Base-by-base conservation (phyloP, 2,888 invertebrate species). In the Podotricha telesiphe region DNA sequence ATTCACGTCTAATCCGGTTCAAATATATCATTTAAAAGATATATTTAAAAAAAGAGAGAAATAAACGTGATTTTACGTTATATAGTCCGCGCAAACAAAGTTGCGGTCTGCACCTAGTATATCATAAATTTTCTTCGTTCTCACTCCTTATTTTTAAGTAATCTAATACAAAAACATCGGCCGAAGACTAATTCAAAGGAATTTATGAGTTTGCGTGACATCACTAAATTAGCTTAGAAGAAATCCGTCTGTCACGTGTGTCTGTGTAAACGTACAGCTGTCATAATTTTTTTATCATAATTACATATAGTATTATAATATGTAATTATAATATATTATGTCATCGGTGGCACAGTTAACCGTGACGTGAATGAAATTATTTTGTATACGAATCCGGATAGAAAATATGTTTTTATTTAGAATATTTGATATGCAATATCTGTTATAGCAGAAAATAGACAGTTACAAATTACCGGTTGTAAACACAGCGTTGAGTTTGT, bases 121-220 rank as follows among this genome's bases (percentile, higher is more conserved):
- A 55, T 34, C 10, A 34, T 19, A 20, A 11, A 11, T 42, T 45
- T 59, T 59, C 58, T 42, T n/a, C 8, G 8, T 42, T 15, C 20
- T 22, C 19, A 10, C 2, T 20, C 11, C 6, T 7, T 42, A 22
- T 59, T n/a, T 22, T 59, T 59, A n/a, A 42, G 11, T 22, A 2
- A 42, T 58, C 42, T 58, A 42, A 42, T 34, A 42, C 3, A 42
- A 58, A 20, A 0, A 0, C 4, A 42, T 42, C 40, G 20, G 58
- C 68, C 65, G 15, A 17, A 50, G 59, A 65, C 34, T 22, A 34
- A 42, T 50, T 37, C 15, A 40, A 65, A 47, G 22, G 50, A 53
- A 40, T 68, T 45, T 51, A 47, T 22, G 34, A 42, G 28, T 45
- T 62, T 15, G 68, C 68, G 65, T 68, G 68, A 65, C 20, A 53